Base-by-base conservation (phyloP, 2,888 invertebrate species). In the Serripes groenlandicus region DNA sequence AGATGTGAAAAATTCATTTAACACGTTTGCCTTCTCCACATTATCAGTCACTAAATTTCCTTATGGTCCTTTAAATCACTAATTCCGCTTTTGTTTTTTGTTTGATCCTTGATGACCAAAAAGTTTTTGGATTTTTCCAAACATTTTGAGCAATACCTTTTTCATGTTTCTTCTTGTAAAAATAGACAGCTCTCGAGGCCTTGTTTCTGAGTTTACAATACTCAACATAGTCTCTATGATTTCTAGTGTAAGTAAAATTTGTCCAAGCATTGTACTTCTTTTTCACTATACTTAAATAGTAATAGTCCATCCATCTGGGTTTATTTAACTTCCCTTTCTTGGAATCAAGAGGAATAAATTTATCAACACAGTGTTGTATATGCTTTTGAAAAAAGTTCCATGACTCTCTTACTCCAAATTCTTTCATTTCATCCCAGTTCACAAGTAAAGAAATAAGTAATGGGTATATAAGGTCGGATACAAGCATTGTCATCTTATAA, bases 231-330 rank as follows among this genome's bases (percentile, higher is more conserved):
- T 77, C 68, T 3, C 37, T 21, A 56, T 62, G 71, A n/a, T 62
- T 69, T 26, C 32, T 60, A 23, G 70, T 77, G 30, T 30, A 58
- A 1, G 71, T 69, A 42, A 58, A 77, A 37, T 71, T 60, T 35
- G 70, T 70, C 77, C 70, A 77, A 28, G 71, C 77, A 58, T 69
- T 58, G 35, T 77, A 70, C 18, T 77, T 77, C 37, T 77, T 77
- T 49, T 70, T 77, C 11, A 71, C 70, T 35, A 58, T 42, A 1
- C 64, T 35, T 60, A 71, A 18, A 52, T 52, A 71, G 30, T 62
- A 72, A 23, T 64, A 23, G 26, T 78, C 54, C 78, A 78, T 78
- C 66, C 71, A 71, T 71, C 66, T 78, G n/a, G 71, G 78, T n/a
- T 62, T 72, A n/a, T 30, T 32, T 28, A 49, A 5, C 15, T 21